These are phyloP conservation scores for Petrophora chlorosata DNA, from an alignment of 2,888 invertebrate genomes.

Conservation along the genomic window DNA sequence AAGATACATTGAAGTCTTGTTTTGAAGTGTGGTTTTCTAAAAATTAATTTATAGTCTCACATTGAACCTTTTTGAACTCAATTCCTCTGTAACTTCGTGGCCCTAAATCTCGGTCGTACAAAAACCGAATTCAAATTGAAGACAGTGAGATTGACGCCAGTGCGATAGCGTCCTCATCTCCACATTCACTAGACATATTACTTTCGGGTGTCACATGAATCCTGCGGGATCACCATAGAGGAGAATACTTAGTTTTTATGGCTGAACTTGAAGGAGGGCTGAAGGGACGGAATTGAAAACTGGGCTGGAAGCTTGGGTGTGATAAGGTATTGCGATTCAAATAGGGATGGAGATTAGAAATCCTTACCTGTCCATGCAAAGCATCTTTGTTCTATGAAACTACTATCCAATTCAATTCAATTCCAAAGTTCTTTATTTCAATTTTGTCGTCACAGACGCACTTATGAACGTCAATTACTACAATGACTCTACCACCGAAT, in stretches of 20 bases:
- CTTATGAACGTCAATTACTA: too few relatives aligned
- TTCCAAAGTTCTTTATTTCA: too few relatives aligned
- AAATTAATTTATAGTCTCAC: too few relatives aligned
- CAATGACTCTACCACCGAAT: too few relatives aligned
- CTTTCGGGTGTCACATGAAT: conserved; percentile 31
- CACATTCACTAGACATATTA: conserved; percentile 33
- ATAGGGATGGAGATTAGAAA: neutral
- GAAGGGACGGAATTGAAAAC: conserved; percentile 19
- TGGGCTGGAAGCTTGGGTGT: conserved; percentile 1
- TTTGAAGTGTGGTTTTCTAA: too few relatives aligned
- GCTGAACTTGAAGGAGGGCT: conserved; percentile 14
- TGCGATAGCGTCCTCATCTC: conserved; percentile 21
- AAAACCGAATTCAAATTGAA: conserved; percentile 77
- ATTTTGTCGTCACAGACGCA: too few relatives aligned
- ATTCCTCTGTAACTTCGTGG: neutral
- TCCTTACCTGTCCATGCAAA: too few relatives aligned
- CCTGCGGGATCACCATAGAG: conserved; percentile 24
- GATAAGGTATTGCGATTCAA: conserved; percentile 12
- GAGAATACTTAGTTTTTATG: conserved; percentile 24
- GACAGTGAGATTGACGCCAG: conserved; percentile 49
- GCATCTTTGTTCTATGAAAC: too few relatives aligned
- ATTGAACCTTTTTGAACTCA: too few relatives aligned
- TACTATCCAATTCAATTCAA: too few relatives aligned
- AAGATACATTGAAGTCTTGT: too few relatives aligned
- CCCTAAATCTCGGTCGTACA: conserved; percentile 5